Evolutionary conservation across 2,888 invertebrate genomes (phyloP), one percentile per base, ranked within the genome.

Genomic region (Chamaedrilus cognettii): DNA sequence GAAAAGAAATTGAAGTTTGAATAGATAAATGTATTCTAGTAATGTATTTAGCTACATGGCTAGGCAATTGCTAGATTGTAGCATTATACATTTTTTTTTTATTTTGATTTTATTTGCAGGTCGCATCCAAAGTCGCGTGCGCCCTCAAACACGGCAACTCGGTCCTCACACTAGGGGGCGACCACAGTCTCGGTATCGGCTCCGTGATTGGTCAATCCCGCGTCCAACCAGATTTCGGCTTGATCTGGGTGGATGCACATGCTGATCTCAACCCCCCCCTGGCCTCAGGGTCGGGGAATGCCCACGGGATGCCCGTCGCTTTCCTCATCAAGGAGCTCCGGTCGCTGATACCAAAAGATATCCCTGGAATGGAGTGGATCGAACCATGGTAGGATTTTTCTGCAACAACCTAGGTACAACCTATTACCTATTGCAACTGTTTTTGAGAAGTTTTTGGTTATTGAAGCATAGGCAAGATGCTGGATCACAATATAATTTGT

Each of bases 231-330:
- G 88, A 93, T 77, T 86, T 92, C 75, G 89, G 90, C 70, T 86
- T 94, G 60, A 86, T 95, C 59, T 95, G 94, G 94, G 88, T 95
- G 34, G 95, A 95, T 83, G 94, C 95, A 1, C 95, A 95, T 81
- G 91, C 95, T 4, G 96, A 96, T 85, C 88, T 96, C 73, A 96
- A 96, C 85, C 91, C 95, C 19, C 91, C 92, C 77, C 88, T 88
- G 79, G 92, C 93, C 0, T 92, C 93, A 2, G 86, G 82, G 1
- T 89, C 90, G 49, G 95, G 95, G 7, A 93, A 95, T 79, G 87
- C 90, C 57, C 90, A 91, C 77, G 91, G 89, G 28, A 88, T 89
- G 88, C 92, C 94, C 0, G 88, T 94, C 4, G 90, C 94, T 1
- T 86, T 94, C 67, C 85, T 93, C 34, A 88, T 90, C 33, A 88